These are phyloP conservation scores for Scrobipalpa atriplicella DNA, from an alignment of 2,888 invertebrate species.

Conservation along the genomic window DNA sequence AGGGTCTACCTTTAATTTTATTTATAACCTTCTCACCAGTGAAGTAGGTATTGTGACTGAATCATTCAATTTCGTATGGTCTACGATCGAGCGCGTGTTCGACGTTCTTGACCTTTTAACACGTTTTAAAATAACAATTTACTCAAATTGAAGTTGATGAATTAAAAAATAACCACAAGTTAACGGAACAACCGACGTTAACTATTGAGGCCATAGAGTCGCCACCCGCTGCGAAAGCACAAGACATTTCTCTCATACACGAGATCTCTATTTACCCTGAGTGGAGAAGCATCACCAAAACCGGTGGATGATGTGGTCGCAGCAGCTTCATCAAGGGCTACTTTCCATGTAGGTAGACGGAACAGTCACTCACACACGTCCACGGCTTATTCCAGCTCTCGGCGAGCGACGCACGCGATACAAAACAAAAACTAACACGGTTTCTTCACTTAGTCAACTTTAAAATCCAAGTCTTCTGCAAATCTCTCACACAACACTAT, in stretches of 20 bases:
- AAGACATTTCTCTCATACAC: slow-evolving; percentile 52
- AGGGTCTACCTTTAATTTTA: too few relatives aligned
- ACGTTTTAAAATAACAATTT: slow-evolving; percentile 8
- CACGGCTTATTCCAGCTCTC: slow-evolving; percentile 62
- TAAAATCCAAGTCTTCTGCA: slow-evolving; percentile 58
- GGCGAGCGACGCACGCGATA: slow-evolving; percentile 76
- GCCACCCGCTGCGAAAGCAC: slow-evolving; percentile 62
- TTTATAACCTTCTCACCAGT: not conserved
- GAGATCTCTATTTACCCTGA: slow-evolving; percentile 68
- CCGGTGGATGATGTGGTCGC: slow-evolving; percentile 55
- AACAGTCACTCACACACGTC: slow-evolving; percentile 80
- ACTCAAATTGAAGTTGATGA: slow-evolving; percentile 37
- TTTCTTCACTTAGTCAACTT: slow-evolving; percentile 70
- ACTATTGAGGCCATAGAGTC: slow-evolving; percentile 72
- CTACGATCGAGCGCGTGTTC: not conserved
- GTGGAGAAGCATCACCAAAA: slow-evolving; percentile 68
- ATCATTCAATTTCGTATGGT: not conserved
- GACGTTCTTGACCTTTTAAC: slow-evolving; percentile 17
- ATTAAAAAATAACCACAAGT: slow-evolving; percentile 50
- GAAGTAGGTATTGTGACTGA: not conserved
- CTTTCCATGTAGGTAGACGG: slow-evolving; percentile 73
- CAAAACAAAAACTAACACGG: slow-evolving; percentile 79
- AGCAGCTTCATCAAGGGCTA: slow-evolving; percentile 70
- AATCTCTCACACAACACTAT: slow-evolving; percentile 66
- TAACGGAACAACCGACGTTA: slow-evolving; percentile 62